These are phyloP conservation scores for Ophion slaviceki DNA, from an alignment of 2,888 invertebrate species.

Conservation along the genomic window DNA sequence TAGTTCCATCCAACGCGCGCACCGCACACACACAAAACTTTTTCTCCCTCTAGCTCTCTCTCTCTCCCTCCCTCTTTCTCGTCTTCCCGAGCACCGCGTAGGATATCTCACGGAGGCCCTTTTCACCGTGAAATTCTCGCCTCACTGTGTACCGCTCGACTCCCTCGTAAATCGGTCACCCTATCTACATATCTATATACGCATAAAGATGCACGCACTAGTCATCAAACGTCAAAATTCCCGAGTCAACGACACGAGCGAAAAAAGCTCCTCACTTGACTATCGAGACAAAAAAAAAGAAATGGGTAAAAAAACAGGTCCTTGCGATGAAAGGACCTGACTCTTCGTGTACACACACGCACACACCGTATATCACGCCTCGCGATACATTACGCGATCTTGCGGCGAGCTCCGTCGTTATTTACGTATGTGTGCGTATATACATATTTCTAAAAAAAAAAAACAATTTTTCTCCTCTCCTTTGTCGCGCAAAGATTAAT, in stretches of 20 bases:
- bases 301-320: constrained; percentile 25
- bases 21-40: constrained; percentile 38
- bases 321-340: constrained; percentile 51
- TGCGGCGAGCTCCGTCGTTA: constrained; percentile 27
- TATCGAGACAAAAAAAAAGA: constrained; percentile 24
- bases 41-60: constrained; percentile 13
- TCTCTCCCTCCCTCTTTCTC: constrained; percentile 26
- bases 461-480: constrained; percentile 8
- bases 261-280: constrained; percentile 5
- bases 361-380: neutral
- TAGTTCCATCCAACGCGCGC: constrained; percentile 43
- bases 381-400: constrained; percentile 44
- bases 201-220: neutral
- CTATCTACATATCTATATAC: neutral
- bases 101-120: constrained; percentile 25
- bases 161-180: constrained; percentile 34
- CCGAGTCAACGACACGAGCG: constrained; percentile 31
- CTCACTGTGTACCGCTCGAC: constrained; percentile 28
- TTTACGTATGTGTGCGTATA: neutral
- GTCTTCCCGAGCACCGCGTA: constrained; percentile 20
- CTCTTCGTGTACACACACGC: constrained; percentile 27
- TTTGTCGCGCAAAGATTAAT: constrained; percentile 37
- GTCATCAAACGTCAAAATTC: constrained; percentile 42
- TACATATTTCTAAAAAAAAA: constrained; percentile 5
- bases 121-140: constrained; percentile 48